phyloP scores from a whole-genome alignment of 2,113 vertebrate genomes.

The Hiodon alosoides region DNA sequence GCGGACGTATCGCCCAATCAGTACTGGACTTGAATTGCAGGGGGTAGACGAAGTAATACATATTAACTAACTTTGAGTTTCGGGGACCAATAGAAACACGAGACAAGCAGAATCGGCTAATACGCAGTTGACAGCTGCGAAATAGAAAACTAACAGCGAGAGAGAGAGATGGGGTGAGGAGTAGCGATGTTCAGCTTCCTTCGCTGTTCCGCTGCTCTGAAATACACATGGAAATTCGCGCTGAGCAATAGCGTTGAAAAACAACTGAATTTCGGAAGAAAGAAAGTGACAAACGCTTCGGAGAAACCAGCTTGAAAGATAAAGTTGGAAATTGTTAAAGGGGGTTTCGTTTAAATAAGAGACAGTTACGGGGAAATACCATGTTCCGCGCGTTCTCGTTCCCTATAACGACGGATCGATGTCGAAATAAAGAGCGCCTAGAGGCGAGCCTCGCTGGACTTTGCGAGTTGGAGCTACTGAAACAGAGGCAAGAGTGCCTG shows the following conservation, averaged over 20 bases:
- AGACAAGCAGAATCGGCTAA: slow-evolving; percentile 26
- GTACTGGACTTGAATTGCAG: not conserved
- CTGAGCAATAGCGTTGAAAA: not conserved
- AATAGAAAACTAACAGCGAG: slow-evolving; percentile 8
- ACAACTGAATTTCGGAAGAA: not conserved
- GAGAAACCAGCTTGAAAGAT: not conserved
- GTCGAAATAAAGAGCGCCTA: slow-evolving; percentile 57
- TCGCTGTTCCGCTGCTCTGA: slow-evolving; percentile 1
- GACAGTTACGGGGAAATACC: not conserved
- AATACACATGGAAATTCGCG: slow-evolving; percentile 9
- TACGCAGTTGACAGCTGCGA: slow-evolving; percentile 41
- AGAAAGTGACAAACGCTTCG: not conserved
- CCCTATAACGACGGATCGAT: slow-evolving; percentile 51
- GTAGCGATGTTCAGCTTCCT: not conserved
- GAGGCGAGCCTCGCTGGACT: slow-evolving; percentile 59
- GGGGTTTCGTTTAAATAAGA: not conserved
- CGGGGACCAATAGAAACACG: slow-evolving; percentile 29
- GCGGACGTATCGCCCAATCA: slow-evolving; percentile 4
- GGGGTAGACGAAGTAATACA: slow-evolving; percentile 8
- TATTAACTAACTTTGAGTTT: slow-evolving; percentile 16
- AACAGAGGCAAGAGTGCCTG: slow-evolving; percentile 55
- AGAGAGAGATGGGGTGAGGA: slow-evolving; percentile 11
- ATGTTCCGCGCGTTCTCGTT: slow-evolving; percentile 48
- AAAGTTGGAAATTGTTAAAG: not conserved
- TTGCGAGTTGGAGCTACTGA: slow-evolving; percentile 59